Evolutionary conservation across 2,113 vertebrate species (phyloP), one percentile per base, ranked within the genome.

Genomic region (Donacobius atricapilla): DNA sequence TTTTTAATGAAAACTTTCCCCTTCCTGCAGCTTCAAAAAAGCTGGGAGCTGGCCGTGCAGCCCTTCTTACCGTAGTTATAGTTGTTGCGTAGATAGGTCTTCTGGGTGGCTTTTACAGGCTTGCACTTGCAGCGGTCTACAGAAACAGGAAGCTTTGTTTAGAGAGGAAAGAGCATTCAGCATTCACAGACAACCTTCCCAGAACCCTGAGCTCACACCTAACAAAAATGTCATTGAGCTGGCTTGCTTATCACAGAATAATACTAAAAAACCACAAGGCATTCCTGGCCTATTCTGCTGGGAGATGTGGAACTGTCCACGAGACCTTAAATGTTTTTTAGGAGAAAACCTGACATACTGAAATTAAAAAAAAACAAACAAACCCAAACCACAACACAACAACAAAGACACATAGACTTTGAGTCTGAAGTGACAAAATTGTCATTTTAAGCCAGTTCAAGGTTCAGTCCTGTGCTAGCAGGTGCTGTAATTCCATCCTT

Each of bases 51-150:
- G 35, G 33, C 30, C 66, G n/a, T 1, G 30, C 82, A 88, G 53
- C 75, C 72, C 65, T 11, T 91, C 98, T 98, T 96, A 99, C 99
- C 99, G 1, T 99, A 99, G 97, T 99, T 99, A 50, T 99, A 99
- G 97, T 99, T 99, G 97, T 99, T 99, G 95, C 97, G 99, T 75
- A 98, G 73, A 57, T 99, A 99, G 33, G 98, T 99, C 97, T 98
- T 99, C 96, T 98, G 97, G 71, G 86, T 96, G 44, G 99, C 98
- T 97, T 97, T 98, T 39, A 99, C 93, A 7, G 97, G 96, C 86
- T 99, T 99, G 97, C 99, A 99, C 90, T 97, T 99, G 96, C 99
- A 99, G 87, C 97, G 98, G 63, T 99, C 99, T 99, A 79, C 25
- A 96, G 95, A 73, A 94, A 98, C 51, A 97, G 51, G 89, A 73